These are phyloP conservation scores for Puntigrus tetrazona DNA, from an alignment of 2,113 vertebrate species.

Conservation along the genomic window DNA sequence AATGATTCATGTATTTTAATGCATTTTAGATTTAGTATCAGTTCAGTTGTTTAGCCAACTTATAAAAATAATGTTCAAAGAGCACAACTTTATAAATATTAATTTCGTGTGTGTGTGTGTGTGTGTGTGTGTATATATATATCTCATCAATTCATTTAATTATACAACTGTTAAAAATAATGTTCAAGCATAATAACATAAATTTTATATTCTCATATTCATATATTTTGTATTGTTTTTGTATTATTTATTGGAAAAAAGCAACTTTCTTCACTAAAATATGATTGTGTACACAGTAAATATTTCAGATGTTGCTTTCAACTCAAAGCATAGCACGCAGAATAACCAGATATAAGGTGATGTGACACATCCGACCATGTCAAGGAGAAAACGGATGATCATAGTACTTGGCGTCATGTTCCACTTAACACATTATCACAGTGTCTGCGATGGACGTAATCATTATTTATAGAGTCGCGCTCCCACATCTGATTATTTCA, in stretches of 20 bases:
- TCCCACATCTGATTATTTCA: not conserved
- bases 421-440: constrained; percentile 6
- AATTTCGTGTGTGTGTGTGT: no score
- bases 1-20: not conserved
- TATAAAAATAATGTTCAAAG: not conserved
- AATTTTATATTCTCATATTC: no score
- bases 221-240: no score
- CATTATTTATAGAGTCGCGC: not conserved
- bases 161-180: not conserved
- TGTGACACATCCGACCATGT: not conserved
- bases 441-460: not conserved
- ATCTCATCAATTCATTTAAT: not conserved
- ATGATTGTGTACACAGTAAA: not conserved
- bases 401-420: not conserved
- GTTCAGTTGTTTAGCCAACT: not conserved
- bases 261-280: not conserved
- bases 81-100: no score
- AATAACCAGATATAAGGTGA: not conserved
- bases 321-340: not conserved
- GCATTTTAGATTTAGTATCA: not conserved
- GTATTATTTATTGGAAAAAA: no score
- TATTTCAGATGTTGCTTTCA: not conserved
- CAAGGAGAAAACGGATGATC: not conserved
- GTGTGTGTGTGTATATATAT: no score
- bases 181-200: not conserved